Evolutionary conservation across 2,888 invertebrate genomes (phyloP).

Genomic region (Cosmopolites sordidus): DNA sequence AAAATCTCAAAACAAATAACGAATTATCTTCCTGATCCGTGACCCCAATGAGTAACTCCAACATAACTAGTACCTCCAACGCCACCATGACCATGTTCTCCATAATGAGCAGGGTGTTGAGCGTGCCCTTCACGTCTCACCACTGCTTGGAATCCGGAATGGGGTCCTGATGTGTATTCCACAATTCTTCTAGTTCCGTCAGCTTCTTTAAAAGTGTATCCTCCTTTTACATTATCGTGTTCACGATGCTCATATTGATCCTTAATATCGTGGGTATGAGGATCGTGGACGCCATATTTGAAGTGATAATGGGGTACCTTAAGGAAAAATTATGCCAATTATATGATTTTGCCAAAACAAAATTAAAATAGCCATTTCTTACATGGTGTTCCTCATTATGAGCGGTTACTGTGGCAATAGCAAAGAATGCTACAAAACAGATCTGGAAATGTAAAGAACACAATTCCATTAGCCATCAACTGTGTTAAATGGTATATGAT

Average conservation of each 20-base stretch:
- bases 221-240: constrained; percentile 43
- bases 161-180: constrained; percentile 41
- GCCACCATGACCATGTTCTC: constrained; percentile 15
- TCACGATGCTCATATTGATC: constrained; percentile 43
- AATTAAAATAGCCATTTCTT: constrained; percentile 6
- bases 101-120: constrained; percentile 31
- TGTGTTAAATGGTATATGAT: no score
- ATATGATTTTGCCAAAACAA: not conserved
- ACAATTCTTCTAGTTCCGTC: constrained; percentile 46
- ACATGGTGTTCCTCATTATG: constrained; percentile 15
- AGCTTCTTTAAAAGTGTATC: constrained; percentile 43
- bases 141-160: constrained; percentile 34
- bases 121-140: constrained; percentile 34
- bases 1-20: no score
- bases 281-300: constrained; percentile 46
- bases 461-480: no score
- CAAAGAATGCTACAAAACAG: no score
- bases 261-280: constrained; percentile 45
- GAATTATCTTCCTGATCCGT: constrained; percentile 23
- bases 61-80: constrained; percentile 34
- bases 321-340: constrained; percentile 12
- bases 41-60: constrained; percentile 33
- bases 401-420: no score
- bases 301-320: constrained; percentile 38
- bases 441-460: no score